These are phyloP conservation scores for Trogon melanurus DNA, from an alignment of 2,113 vertebrate species.

Conservation along the genomic window DNA sequence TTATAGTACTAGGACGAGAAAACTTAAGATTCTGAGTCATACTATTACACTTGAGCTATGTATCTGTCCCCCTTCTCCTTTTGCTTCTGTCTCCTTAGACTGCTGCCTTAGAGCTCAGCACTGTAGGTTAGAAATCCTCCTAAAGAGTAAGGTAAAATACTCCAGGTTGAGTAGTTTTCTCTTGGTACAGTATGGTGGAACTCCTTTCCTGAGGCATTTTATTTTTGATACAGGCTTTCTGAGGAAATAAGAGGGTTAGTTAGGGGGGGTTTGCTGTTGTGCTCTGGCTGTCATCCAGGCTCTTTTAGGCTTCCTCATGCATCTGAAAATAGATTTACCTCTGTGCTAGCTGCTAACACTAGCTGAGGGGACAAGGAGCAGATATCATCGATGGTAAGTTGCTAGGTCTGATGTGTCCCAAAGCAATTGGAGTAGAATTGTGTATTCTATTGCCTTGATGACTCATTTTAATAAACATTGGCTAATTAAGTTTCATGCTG, in stretches of 20 bases:
- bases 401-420: background rate
- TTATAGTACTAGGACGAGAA: background rate
- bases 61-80: background rate
- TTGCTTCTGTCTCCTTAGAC: background rate
- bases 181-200: background rate
- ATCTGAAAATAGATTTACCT: background rate
- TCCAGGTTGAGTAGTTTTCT: background rate
- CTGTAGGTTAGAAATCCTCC: background rate
- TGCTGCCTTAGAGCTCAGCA: background rate
- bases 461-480: background rate
- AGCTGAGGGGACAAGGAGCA: background rate
- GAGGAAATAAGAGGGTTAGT: background rate
- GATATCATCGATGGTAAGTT: background rate
- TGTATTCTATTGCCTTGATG: background rate
- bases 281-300: background rate
- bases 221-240: background rate
- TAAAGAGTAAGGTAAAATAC: background rate
- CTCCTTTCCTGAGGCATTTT: background rate
- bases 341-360: background rate
- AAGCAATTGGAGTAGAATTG: background rate
- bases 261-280: background rate
- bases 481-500: background rate
- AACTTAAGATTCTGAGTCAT: background rate
- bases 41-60: rapidly evolving
- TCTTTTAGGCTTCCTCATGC: background rate